These are phyloP conservation scores for Monopis laevigella DNA, from an alignment of 2,888 invertebrate species.

Conservation along the genomic window DNA sequence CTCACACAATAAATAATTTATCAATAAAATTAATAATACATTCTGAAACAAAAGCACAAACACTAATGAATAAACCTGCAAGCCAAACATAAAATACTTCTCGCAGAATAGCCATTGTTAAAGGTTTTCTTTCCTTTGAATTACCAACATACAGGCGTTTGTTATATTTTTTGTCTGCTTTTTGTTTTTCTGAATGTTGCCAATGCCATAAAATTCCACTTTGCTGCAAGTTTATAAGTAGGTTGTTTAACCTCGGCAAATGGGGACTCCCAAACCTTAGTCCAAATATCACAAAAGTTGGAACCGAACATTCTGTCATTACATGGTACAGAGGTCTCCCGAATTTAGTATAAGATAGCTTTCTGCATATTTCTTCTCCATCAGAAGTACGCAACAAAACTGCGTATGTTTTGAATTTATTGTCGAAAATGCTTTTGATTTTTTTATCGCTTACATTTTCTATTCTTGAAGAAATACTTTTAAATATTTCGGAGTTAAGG, in stretches of 20 bases:
- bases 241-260: constrained; percentile 46
- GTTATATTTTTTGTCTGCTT: constrained; percentile 24
- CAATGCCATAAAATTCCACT: constrained; percentile 57
- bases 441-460: constrained; percentile 41
- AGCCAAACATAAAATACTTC: constrained; percentile 50
- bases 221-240: constrained; percentile 54
- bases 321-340: constrained; percentile 58
- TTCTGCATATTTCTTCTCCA: constrained; percentile 34
- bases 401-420: constrained; percentile 51
- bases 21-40: constrained; percentile 16
- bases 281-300: constrained; percentile 64
- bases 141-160: constrained; percentile 23
- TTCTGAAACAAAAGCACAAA: constrained; percentile 36
- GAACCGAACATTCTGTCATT: constrained; percentile 60
- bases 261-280: constrained; percentile 69
- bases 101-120: constrained; percentile 44
- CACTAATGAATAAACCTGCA: constrained; percentile 34
- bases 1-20: background rate
- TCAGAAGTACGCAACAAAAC: constrained; percentile 57
- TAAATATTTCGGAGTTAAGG: constrained; percentile 18
- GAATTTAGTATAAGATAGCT: constrained; percentile 32
- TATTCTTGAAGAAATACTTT: constrained; percentile 24
- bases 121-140: constrained; percentile 38
- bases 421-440: constrained; percentile 38
- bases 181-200: constrained; percentile 37